Evolutionary conservation across 1,140 invertebrate genomes (phyloP).

Genomic region (Drosophila simulans): DNA sequence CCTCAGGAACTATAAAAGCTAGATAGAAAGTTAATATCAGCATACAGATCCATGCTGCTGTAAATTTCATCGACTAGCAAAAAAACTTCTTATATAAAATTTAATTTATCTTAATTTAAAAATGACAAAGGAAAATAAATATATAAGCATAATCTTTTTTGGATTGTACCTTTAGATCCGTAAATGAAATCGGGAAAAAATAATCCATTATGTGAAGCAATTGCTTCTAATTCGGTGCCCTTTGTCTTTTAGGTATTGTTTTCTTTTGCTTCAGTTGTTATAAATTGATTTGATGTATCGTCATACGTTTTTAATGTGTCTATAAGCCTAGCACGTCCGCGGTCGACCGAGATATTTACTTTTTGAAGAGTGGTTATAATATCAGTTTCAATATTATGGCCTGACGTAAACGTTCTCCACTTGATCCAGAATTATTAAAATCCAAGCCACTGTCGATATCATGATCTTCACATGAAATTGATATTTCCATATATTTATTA

Average conservation of each 20-base stretch:
- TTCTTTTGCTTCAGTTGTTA: neutral
- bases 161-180: constrained; percentile 27
- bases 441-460: constrained; percentile 36
- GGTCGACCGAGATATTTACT: constrained; percentile 32
- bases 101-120: no score
- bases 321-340: constrained; percentile 24
- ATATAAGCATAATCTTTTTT: no score
- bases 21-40: no score
- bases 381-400: constrained; percentile 5
- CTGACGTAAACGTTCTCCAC: constrained; percentile 18
- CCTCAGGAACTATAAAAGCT: no score
- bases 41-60: no score
- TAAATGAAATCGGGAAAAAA: constrained; percentile 11
- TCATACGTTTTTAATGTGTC: constrained; percentile 14
- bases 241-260: neutral
- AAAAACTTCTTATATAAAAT: no score
- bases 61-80: no score
- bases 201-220: neutral
- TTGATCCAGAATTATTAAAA: constrained; percentile 15
- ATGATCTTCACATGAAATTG: constrained; percentile 10
- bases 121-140: no score
- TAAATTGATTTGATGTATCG: neutral
- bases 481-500: constrained; percentile 11
- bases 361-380: constrained; percentile 14
- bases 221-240: neutral